These are phyloP conservation scores for Micromussa lordhowensis DNA, from an alignment of 92 coral and sea anemone genomes.

Conservation along the genomic window DNA sequence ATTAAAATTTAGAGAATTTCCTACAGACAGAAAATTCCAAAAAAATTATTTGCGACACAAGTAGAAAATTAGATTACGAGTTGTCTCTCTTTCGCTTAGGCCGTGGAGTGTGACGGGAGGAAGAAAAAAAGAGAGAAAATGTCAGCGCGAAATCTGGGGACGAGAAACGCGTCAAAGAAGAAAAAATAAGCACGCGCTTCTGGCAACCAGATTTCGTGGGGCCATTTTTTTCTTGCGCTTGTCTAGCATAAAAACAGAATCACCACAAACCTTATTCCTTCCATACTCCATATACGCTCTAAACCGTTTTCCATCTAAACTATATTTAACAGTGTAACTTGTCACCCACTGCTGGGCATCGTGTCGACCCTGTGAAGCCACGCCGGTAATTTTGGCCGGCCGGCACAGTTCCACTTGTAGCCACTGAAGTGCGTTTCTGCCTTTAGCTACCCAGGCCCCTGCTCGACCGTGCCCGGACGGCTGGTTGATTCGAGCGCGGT, in stretches of 20 bases:
- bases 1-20: not conserved
- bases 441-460: constrained; percentile 78
- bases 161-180: no score
- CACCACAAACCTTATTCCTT: constrained; percentile 24
- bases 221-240: no score
- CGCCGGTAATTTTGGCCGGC: constrained; percentile 73
- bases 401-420: constrained; percentile 69
- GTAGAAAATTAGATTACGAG: no score
- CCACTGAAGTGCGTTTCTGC: constrained; percentile 69
- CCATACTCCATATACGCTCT: constrained; percentile 57
- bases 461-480: constrained; percentile 68
- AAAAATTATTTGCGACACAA: no score
- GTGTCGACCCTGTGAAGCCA: constrained; percentile 84
- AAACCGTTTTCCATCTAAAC: constrained; percentile 49
- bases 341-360: constrained; percentile 70
- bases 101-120: no score
- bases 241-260: not conserved
- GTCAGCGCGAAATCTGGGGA: no score
- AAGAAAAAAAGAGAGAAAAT: no score
- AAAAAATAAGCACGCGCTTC: no score
- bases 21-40: not conserved
- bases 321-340: constrained; percentile 51
- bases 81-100: no score
- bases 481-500: constrained; percentile 78
- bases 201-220: no score